Evolutionary conservation across 1,140 invertebrate genomes (phyloP).

Genomic region (Heliconius hermathena): DNA sequence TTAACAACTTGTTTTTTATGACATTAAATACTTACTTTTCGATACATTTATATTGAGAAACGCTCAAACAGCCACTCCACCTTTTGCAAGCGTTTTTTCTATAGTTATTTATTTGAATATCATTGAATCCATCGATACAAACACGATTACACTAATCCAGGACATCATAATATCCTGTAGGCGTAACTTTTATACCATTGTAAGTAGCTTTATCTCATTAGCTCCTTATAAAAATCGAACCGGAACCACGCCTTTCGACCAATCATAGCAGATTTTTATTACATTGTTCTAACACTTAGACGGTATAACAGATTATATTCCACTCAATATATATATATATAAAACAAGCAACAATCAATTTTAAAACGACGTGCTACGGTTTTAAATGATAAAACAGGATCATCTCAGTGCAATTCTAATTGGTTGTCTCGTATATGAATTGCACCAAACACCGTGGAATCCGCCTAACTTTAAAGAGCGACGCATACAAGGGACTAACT

Average conservation of each 20-base stretch:
- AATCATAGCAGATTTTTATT: slow-evolving; percentile 40
- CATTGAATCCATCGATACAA: slow-evolving; percentile 11
- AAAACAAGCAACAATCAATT: slow-evolving; percentile 42
- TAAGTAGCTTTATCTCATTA: slow-evolving; percentile 48
- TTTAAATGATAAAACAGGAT: slow-evolving; percentile 37
- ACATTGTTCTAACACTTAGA: slow-evolving; percentile 42
- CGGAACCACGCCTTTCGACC: slow-evolving; percentile 55
- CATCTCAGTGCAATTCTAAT: slow-evolving; percentile 33
- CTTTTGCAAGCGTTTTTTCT: neutral
- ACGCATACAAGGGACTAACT: slow-evolving; percentile 33
- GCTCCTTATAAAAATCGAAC: slow-evolving; percentile 34
- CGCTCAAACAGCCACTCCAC: neutral
- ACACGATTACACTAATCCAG: slow-evolving; percentile 25
- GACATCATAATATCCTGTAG: slow-evolving; percentile 1
- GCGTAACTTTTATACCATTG: slow-evolving; percentile 2
- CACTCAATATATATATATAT: slow-evolving; percentile 21
- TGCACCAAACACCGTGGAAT: slow-evolving; percentile 41
- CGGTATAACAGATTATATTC: slow-evolving; percentile 27
- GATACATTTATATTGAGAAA: neutral
- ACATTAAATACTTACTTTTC: neutral
- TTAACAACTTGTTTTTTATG: slow-evolving; percentile 16
- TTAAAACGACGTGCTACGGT: slow-evolving; percentile 41
- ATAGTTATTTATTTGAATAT: slow-evolving; percentile 1
- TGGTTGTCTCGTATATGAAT: slow-evolving; percentile 39
- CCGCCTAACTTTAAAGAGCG: slow-evolving; percentile 38